A percentile compares a stretch with the other conserved stretches of the same genome.
phyloP scores from a whole-genome alignment of 2,888 invertebrate species.

The Nudaria mundana region DNA sequence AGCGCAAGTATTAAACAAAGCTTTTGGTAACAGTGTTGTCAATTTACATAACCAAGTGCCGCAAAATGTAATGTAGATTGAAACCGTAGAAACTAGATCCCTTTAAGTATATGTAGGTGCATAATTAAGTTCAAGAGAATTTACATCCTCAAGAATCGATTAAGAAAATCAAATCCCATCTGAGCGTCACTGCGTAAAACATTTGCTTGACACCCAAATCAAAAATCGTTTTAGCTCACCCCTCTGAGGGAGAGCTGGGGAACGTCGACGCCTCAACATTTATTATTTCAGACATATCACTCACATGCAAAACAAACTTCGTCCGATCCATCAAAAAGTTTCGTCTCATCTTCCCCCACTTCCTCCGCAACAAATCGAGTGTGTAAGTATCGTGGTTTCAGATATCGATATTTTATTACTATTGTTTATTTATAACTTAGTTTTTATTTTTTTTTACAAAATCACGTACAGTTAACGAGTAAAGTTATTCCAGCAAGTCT shows the following conservation, averaged over 20 bases:
- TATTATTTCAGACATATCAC: slow-evolving; percentile 82
- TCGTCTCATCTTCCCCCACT: slow-evolving; percentile 49
- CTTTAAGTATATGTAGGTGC: slow-evolving; percentile 33
- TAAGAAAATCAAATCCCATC: slow-evolving; percentile 78
- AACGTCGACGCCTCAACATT: slow-evolving; percentile 80
- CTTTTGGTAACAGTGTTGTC: slow-evolving; percentile 60
- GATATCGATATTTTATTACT: slow-evolving; percentile 40
- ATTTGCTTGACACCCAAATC: slow-evolving; percentile 81
- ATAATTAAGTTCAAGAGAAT: slow-evolving; percentile 43
- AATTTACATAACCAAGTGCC: slow-evolving; percentile 53
- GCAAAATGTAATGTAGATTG: slow-evolving; percentile 41
- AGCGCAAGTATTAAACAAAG: slow-evolving; percentile 76
- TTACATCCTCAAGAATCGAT: slow-evolving; percentile 73
- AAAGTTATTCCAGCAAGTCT: no score
- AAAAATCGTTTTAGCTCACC: slow-evolving; percentile 81
- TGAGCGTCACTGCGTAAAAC: slow-evolving; percentile 77
- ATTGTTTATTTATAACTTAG: slow-evolving; percentile 17
- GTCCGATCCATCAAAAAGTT: slow-evolving; percentile 81
- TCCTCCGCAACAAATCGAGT: slow-evolving; percentile 70
- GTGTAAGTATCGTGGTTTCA: slow-evolving; percentile 73
- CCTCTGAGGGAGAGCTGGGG: slow-evolving; percentile 62
- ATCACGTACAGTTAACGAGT: not conserved
- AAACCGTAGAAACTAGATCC: slow-evolving; percentile 46
- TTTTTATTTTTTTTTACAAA: not conserved
- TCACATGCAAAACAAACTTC: slow-evolving; percentile 81